These are phyloP conservation scores for Cuculus canorus DNA, from an alignment of 2,797 vertebrate species.

Conservation along the genomic window DNA sequence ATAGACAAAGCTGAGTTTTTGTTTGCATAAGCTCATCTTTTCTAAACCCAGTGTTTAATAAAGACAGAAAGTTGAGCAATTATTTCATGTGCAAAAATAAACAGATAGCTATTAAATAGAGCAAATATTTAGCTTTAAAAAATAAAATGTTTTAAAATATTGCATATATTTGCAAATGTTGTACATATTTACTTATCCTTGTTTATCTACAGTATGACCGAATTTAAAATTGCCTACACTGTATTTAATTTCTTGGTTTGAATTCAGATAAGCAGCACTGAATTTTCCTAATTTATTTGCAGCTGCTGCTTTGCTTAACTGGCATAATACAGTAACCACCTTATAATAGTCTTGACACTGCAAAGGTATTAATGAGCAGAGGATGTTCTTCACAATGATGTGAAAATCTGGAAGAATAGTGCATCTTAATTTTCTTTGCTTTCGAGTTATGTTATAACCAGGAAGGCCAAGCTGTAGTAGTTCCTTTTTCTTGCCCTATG, in stretches of 20 bases:
- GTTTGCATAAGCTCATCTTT: conserved; percentile 7
- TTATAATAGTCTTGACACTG: neutral
- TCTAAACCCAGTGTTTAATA: conserved; percentile 33
- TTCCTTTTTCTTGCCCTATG: neutral
- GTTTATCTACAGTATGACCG: conserved; percentile 52
- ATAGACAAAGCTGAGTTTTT: neutral
- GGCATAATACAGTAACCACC: neutral
- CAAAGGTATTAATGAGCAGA: neutral
- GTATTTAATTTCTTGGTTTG: conserved; percentile 55
- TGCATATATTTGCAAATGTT: conserved; percentile 41
- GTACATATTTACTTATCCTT: conserved; percentile 59
- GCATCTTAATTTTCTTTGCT: neutral
- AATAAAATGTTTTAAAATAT: conserved; percentile 63
- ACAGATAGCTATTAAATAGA: conserved; percentile 53
- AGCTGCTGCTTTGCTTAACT: conserved; percentile 3
- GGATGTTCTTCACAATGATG: neutral
- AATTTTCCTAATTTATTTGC: conserved; percentile 67
- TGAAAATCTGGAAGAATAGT: neutral
- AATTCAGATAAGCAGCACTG: conserved; percentile 50
- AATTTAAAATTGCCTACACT: conserved; percentile 44
- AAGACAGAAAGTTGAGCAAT: conserved; percentile 23
- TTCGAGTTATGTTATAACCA: neutral
- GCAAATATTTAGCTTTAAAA: conserved; percentile 64
- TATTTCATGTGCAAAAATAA: conserved; percentile 64
- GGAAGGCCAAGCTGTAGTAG: neutral